Conservation (phyloP, 2,113 vertebrate genomes). For the Lethenteron camtschaticum region DNA sequence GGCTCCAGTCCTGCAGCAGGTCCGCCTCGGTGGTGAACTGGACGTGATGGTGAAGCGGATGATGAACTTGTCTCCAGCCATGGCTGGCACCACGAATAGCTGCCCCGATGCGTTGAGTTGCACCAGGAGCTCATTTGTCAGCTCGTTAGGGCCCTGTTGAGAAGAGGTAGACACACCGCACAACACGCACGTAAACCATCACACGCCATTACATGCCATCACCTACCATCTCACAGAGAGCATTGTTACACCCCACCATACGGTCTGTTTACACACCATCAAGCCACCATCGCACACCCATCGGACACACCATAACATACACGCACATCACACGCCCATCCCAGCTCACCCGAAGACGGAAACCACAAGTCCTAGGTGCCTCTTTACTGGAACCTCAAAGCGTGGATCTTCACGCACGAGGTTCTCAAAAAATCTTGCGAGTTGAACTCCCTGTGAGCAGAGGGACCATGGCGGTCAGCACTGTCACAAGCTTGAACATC, state of each 20-base stretch:
- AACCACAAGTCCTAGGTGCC: conserved; percentile 72
- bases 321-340: too few species aligned
- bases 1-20: conserved; percentile 54
- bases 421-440: conserved; percentile 74
- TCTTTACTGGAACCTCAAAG: conserved; percentile 71
- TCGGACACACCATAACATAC: too few species aligned
- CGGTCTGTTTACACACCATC: too few species aligned
- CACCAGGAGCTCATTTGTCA: conserved; percentile 57
- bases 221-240: too few species aligned
- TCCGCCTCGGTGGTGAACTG: conserved; percentile 64
- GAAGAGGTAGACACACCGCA: too few species aligned
- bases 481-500: too few species aligned
- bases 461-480: too few species aligned
- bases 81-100: conserved; percentile 70
- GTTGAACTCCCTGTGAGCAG: conserved; percentile 43
- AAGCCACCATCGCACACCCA: too few species aligned
- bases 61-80: conserved; percentile 46
- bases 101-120: conserved; percentile 44
- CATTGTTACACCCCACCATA: too few species aligned
- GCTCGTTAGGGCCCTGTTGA: conserved; percentile 45
- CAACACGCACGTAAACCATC: too few species aligned
- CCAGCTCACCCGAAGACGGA: conserved; percentile 53
- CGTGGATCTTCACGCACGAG: conserved; percentile 45
- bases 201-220: too few species aligned
- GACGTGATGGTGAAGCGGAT: conserved; percentile 82